These are phyloP conservation scores for Ophthalmolycus amberensis DNA, from an alignment of 2,113 vertebrate genomes.

Conservation along the genomic window DNA sequence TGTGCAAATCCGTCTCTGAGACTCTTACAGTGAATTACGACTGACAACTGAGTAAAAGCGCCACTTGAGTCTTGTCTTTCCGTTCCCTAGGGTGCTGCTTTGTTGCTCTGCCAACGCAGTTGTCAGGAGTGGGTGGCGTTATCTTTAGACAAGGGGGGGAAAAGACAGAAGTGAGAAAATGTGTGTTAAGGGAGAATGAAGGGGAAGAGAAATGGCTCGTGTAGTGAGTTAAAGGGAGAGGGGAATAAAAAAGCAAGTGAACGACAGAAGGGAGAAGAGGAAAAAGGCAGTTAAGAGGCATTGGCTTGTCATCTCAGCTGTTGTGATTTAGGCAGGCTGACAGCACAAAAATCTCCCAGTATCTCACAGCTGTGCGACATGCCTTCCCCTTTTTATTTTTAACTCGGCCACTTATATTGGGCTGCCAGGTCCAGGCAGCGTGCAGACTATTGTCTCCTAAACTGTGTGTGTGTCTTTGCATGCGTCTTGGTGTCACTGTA, in stretches of 20 bases:
- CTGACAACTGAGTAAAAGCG: constrained; percentile 24
- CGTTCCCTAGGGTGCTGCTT: constrained; percentile 41
- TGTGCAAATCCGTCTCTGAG: constrained; percentile 13
- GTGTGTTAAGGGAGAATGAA: constrained; percentile 26
- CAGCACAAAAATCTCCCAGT: constrained; percentile 81
- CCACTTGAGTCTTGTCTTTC: constrained; percentile 45
- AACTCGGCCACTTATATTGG: constrained; percentile 78
- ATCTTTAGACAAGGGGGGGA: constrained; percentile 45
- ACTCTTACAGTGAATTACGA: constrained; percentile 34
- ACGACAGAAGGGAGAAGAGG: constrained; percentile 36
- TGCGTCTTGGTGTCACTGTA: constrained; percentile 5
- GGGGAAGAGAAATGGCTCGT: constrained; percentile 3
- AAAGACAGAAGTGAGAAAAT: constrained; percentile 43
- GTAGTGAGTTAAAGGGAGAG: constrained; percentile 1
- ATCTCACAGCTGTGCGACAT: constrained; percentile 87
- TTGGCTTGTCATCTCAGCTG: constrained; percentile 88
- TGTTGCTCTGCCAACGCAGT: constrained; percentile 48
- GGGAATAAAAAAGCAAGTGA: constrained; percentile 34
- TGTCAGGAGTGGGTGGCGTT: constrained; percentile 59
- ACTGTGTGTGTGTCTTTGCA: constrained; percentile 3
- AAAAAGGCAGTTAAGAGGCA: constrained; percentile 46
- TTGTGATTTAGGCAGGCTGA: constrained; percentile 85
- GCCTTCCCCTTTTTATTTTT: constrained; percentile 85
- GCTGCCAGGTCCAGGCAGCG: constrained; percentile 36
- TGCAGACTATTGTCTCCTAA: constrained; percentile 66